Evolutionary conservation across 2,888 invertebrate genomes (phyloP), one percentile per base, ranked within the genome.

Genomic region (Luperina testacea): DNA sequence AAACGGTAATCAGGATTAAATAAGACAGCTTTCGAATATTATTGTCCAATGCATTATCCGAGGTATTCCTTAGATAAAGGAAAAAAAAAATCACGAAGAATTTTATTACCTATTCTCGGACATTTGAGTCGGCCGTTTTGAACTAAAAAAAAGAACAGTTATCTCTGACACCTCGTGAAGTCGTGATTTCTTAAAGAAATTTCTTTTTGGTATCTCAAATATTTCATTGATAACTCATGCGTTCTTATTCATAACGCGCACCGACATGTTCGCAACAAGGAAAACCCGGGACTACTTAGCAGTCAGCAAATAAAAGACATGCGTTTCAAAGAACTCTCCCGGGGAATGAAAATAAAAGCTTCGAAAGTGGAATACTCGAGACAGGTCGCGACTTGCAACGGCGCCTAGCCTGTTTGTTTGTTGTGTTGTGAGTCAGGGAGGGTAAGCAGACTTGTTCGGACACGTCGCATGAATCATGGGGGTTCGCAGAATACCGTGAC

Each of bases 301-400:
- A 69, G 59, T 57, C 65, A 0, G 42, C 51, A 81, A 82, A 85
- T 70, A 85, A 81, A 84, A 80, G 76, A 59, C 45, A 20, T 57
- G 65, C 53, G 57, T 80, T 89, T 83, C 81, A 86, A 84, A 88
- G 84, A 86, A 78, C 71, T 84, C 81, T 70, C 72, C 45, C 65
- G 48, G 27, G 78, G 77, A 83, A 72, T 75, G 51, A 76, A 81
- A 84, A 89, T 88, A 89, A 88, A 87, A 85, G 81, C 82, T 81
- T 78, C 57, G 67, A 80, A 88, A 78, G 75, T 80, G 48, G 68
- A 82, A 83, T 83, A 48, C 72, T 77, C 63, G 53, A 80, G 82
- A 61, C 88, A 83, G 64, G 90, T 90, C 72, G 75, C 75, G 72
- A 88, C 86, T 70, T 81, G 88, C 72, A 79, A 75, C 70, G 32